phyloP scores from a whole-genome alignment of 2,888 invertebrate species.

The Calameuta pallipes region DNA sequence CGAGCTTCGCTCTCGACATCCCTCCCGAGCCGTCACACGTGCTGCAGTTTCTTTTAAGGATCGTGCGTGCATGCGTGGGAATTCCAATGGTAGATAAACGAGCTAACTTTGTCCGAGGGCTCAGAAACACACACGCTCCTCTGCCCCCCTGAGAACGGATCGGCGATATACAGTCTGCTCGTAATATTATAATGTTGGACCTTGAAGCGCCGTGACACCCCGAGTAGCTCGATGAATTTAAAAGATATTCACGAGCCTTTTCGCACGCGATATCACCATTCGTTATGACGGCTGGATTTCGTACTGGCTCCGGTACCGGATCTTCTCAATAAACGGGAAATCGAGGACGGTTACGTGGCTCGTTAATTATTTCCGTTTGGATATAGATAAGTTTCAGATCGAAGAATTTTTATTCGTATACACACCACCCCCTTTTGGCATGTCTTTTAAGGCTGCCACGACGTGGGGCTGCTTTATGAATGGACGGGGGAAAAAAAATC shows the following conservation, averaged over 20 bases:
- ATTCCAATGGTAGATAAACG: slow-evolving; percentile 34
- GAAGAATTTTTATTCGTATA: neutral
- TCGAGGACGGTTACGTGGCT: neutral
- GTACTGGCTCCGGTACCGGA: neutral
- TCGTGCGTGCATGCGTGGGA: slow-evolving; percentile 25
- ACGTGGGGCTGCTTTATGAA: neutral
- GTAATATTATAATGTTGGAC: neutral
- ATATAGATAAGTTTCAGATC: neutral
- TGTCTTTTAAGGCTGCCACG: neutral
- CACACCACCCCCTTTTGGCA: neutral
- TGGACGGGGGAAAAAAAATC: neutral
- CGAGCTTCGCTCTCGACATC: slow-evolving; percentile 25
- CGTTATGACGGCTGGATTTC: neutral
- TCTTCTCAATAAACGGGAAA: neutral
- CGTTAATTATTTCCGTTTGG: neutral
- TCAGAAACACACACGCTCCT: neutral
- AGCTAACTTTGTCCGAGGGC: neutral
- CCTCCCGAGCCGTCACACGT: neutral
- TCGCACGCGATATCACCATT: neutral
- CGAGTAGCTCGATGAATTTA: neutral
- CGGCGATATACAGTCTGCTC: no score
- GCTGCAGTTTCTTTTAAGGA: neutral
- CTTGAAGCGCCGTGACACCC: neutral
- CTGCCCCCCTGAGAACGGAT: neutral
- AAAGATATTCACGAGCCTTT: neutral